These are phyloP conservation scores for Bemisia tabaci DNA, from an alignment of 1,140 invertebrate genomes.

Conservation along the genomic window DNA sequence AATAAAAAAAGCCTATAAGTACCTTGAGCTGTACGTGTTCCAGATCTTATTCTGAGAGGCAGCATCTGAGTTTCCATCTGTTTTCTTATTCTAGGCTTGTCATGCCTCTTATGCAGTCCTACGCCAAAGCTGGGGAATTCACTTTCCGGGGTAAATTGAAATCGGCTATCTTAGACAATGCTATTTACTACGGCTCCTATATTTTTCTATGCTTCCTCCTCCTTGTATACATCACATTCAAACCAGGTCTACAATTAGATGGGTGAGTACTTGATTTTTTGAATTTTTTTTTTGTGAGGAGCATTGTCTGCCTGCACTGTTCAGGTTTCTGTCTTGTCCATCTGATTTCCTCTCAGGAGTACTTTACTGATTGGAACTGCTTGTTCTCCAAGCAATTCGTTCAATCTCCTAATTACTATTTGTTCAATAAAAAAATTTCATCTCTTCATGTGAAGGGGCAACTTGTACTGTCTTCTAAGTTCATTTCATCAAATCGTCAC, in stretches of 20 bases:
- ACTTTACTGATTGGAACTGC: conserved; percentile 1
- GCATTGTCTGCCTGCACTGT: not conserved
- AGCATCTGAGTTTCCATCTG: too few relatives aligned
- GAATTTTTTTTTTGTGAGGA: not conserved
- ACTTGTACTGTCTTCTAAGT: too few relatives aligned
- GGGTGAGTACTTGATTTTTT: conserved; percentile 39
- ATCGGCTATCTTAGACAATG: conserved; percentile 90
- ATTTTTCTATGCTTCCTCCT: conserved; percentile 87
- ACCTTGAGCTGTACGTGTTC: too few relatives aligned
- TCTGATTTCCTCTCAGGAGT: not conserved
- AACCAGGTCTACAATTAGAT: conserved; percentile 78
- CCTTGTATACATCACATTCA: conserved; percentile 85
- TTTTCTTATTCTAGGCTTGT: conserved; percentile 55
- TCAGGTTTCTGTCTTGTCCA: not conserved
- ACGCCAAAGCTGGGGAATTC: conserved; percentile 96
- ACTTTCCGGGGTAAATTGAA: conserved; percentile 87
- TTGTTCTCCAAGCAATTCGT: too few relatives aligned
- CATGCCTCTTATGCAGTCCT: conserved; percentile 97
- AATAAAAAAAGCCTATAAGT: too few relatives aligned
- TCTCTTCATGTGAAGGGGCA: too few relatives aligned
- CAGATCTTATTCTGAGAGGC: too few relatives aligned
- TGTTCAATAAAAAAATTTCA: too few relatives aligned
- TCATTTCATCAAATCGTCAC: too few relatives aligned
- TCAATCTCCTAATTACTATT: too few relatives aligned
- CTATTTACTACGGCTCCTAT: conserved; percentile 97